Base-by-base conservation (phyloP, 2,888 invertebrate species). In the Watsonalla binaria region DNA sequence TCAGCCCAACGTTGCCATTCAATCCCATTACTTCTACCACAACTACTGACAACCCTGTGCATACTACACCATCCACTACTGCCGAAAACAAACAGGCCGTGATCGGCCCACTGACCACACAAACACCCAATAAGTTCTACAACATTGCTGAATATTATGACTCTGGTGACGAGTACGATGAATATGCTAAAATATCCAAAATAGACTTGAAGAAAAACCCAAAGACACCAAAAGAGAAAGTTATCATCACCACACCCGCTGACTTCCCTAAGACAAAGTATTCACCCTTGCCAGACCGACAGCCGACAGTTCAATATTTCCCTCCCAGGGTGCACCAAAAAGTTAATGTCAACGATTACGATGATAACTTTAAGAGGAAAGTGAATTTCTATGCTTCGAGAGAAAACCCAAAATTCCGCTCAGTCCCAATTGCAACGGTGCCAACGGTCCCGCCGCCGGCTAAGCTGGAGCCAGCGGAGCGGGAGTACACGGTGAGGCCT, bases 281-380 rank as follows among this genome's bases (percentile, higher is more conserved):
- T 5, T 60, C 57, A 6, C 67, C 66, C 37, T 57, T 66, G 14
- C 76, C 83, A 0, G 82, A 84, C 6, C 74, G 87, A 49, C 77
- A 77, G 51, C 78, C 85, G 0, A 88, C 89, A 0, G 55, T 90
- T 6, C 86, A 89, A 58, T 88, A 86, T 64, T 90, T 90, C 64
- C 89, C 90, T 13, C 90, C 90, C 1, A 68, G 71, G 53, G 65
- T 62, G 5, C 64, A 62, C 0, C 75, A 74, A n/a, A 76, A 74
- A 57, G 58, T 76, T 0, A 78, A 66, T 46, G 33, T 69, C 0
- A 73, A 76, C 45, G 77, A 80, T 48, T 78, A 81, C 52, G 80
- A 82, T 54, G 61, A 60, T 2, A 62, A 70, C 47, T 80, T 79
- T 48, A 74, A 77, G 51, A 66, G 59, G 15, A 84, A 81, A 73